A percentile compares a stretch with the other conserved stretches of the same genome.
Evolutionary conservation across 2,888 invertebrate genomes (phyloP).

Genomic region (Altica lythri): DNA sequence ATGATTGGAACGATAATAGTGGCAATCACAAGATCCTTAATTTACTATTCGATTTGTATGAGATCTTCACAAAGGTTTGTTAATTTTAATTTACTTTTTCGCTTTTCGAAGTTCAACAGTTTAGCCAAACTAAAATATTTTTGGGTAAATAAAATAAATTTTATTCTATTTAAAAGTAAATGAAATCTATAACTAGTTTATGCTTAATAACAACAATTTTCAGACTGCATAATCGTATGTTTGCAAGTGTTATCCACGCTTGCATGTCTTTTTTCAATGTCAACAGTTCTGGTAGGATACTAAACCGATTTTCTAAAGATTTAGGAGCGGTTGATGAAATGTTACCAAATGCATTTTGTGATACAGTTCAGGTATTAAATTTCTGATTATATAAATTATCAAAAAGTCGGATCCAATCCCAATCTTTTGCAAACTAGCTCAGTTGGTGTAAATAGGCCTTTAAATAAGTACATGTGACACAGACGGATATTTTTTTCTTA

Average conservation of each 20-base stretch:
- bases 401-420: too few species aligned
- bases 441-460: too few species aligned
- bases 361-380: constrained; percentile 54
- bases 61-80: constrained; percentile 62
- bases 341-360: constrained; percentile 58
- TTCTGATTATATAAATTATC: too few species aligned
- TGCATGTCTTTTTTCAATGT: constrained; percentile 78
- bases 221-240: constrained; percentile 76
- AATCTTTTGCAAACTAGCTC: too few species aligned
- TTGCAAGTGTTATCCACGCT: constrained; percentile 66
- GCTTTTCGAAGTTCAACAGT: too few species aligned
- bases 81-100: too few species aligned
- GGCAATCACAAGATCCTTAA: constrained; percentile 56
- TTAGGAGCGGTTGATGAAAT: constrained; percentile 64
- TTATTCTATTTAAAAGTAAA: too few species aligned
- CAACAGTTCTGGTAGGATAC: constrained; percentile 70
- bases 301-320: constrained; percentile 76
- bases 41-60: constrained; percentile 68
- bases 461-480: too few species aligned
- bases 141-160: too few species aligned
- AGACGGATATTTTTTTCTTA: too few species aligned
- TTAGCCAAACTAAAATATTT: too few species aligned
- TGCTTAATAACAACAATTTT: constrained; percentile 52
- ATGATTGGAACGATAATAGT: constrained; percentile 55
- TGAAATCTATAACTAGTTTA: too few species aligned